A percentile compares a stretch with the other conserved stretches of the same genome.
These are phyloP conservation scores for Arremon aurantiirostris DNA, from an alignment of 2,797 vertebrate genomes.

Conservation along the genomic window DNA sequence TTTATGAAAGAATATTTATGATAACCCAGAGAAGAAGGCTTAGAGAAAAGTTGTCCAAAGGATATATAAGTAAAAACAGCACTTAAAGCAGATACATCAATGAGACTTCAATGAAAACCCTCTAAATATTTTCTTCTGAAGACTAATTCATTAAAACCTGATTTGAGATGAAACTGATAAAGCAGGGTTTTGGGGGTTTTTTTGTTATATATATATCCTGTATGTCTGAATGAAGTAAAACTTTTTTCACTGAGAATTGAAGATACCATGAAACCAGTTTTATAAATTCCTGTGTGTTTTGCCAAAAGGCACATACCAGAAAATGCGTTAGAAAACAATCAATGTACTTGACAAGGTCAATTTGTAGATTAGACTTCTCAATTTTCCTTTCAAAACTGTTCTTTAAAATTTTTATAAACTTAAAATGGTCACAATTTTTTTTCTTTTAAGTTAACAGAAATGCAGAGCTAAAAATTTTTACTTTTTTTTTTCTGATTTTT, in stretches of 20 bases:
- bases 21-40: neutral
- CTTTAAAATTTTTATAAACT: neutral
- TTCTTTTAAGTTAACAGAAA: neutral
- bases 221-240: neutral
- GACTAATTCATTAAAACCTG: neutral
- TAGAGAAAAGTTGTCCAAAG: neutral
- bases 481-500: neutral
- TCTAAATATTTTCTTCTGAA: neutral
- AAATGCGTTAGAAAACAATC: neutral
- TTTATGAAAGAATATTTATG: neutral
- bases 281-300: neutral
- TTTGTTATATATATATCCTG: neutral
- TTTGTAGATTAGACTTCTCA: neutral
- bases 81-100: neutral
- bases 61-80: neutral
- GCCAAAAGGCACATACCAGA: neutral
- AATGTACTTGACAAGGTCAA: neutral
- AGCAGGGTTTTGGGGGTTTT: fast-evolving
- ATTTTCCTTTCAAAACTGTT: neutral
- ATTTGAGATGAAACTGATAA: neutral
- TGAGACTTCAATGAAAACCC: neutral
- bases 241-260: neutral
- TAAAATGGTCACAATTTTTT: neutral
- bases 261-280: neutral
- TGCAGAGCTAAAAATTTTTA: fast-evolving